Evolutionary conservation across 2,113 vertebrate genomes (phyloP).

Genomic region (Atlantisia rogersi): DNA sequence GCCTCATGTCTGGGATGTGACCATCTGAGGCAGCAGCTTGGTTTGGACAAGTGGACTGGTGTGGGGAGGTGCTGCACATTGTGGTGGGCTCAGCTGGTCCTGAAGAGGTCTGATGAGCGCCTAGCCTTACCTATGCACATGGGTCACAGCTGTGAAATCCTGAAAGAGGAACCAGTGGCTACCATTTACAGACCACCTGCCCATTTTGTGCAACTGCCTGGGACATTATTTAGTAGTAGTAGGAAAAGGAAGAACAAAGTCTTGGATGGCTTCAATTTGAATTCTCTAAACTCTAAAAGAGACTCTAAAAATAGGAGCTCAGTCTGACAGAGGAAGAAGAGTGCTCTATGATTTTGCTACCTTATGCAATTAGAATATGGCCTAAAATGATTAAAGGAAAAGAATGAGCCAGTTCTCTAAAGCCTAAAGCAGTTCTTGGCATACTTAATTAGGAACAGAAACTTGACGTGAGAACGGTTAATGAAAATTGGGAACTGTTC

Average conservation of each 20-base stretch:
- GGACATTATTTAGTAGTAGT: neutral
- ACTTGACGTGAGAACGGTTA: neutral
- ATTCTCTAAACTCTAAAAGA: neutral
- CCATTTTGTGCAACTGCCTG: neutral
- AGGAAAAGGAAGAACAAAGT: neutral
- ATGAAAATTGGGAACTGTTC: neutral
- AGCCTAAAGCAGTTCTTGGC: neutral
- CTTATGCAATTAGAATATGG: neutral
- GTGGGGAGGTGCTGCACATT: neutral
- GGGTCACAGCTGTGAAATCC: neutral
- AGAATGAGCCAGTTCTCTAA: neutral
- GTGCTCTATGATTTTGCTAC: neutral
- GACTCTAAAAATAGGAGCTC: neutral
- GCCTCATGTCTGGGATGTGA: neutral
- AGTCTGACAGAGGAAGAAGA: neutral
- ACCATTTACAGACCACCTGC: neutral
- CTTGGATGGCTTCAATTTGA: neutral
- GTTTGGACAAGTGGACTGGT: neutral
- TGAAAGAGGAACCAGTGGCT: neutral
- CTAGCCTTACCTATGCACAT: fast-evolving
- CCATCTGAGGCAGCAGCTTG: neutral
- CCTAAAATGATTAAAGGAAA: neutral
- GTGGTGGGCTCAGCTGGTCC: fast-evolving
- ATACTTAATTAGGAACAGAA: slow-evolving; percentile 16
- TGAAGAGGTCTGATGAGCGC: fast-evolving